Evolutionary conservation across 2,888 invertebrate genomes (phyloP).

Genomic region (Hanleya hanleyi): DNA sequence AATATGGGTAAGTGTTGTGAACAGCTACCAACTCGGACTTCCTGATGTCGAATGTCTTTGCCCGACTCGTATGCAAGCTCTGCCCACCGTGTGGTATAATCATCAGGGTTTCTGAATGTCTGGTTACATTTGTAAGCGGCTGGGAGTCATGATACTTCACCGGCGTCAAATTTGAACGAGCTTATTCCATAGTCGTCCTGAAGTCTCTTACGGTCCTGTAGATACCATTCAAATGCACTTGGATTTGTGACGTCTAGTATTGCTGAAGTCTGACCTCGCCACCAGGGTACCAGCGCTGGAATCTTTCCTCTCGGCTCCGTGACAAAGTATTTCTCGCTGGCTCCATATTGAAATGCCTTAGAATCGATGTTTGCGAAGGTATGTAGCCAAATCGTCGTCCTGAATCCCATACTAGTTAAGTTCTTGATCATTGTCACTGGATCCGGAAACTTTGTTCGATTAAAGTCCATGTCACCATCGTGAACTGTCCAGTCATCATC

Average conservation of each 20-base stretch:
- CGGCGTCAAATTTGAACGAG: slow-evolving; percentile 92
- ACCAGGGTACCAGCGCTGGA: slow-evolving; percentile 80
- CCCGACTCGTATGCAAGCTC: slow-evolving; percentile 54
- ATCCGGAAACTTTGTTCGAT: slow-evolving; percentile 82
- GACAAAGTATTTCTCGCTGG: slow-evolving; percentile 77
- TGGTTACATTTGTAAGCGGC: slow-evolving; percentile 42
- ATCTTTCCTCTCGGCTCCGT: slow-evolving; percentile 49
- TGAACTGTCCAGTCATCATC: slow-evolving; percentile 89
- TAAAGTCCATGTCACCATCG: slow-evolving; percentile 86
- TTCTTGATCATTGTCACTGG: slow-evolving; percentile 78
- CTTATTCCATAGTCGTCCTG: slow-evolving; percentile 82
- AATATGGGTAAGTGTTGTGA: slow-evolving; percentile 91
- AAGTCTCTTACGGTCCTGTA: slow-evolving; percentile 81
- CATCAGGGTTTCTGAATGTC: slow-evolving; percentile 47
- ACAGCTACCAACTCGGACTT: slow-evolving; percentile 88
- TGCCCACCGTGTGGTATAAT: slow-evolving; percentile 57
- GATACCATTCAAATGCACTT: slow-evolving; percentile 84
- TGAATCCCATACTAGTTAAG: slow-evolving; percentile 79
- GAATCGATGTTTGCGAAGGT: slow-evolving; percentile 82
- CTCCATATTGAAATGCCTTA: slow-evolving; percentile 85
- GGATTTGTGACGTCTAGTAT: slow-evolving; percentile 94
- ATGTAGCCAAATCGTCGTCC: slow-evolving; percentile 84
- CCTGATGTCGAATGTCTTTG: slow-evolving; percentile 78
- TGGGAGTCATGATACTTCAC: slow-evolving; percentile 63
- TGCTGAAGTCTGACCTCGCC: slow-evolving; percentile 81